Evolutionary conservation across 2,888 invertebrate genomes (phyloP).

Genomic region (Chymomyza fuscimana): DNA sequence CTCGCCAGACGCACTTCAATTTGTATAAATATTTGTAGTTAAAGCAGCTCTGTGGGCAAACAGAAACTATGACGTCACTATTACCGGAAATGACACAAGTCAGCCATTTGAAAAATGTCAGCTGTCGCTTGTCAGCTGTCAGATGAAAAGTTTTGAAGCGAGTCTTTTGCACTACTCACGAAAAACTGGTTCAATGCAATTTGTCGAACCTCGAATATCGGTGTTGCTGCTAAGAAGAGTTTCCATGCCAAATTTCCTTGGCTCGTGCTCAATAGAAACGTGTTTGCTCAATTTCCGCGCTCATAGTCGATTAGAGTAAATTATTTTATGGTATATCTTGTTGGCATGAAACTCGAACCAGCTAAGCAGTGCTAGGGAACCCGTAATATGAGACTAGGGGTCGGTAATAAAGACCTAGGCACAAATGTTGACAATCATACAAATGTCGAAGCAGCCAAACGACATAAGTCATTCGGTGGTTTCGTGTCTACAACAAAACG

Average conservation of each 20-base stretch:
- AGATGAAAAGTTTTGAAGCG: background rate
- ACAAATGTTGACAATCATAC: constrained; percentile 35
- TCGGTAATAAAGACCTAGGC: background rate
- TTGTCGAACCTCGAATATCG: background rate
- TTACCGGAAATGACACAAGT: constrained; percentile 27
- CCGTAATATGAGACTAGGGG: constrained; percentile 47
- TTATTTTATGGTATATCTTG: constrained; percentile 60
- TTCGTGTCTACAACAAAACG: background rate
- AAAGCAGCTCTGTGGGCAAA: too few species aligned
- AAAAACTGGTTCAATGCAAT: background rate
- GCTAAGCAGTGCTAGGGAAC: constrained; percentile 34
- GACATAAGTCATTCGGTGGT: constrained; percentile 12
- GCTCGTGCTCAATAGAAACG: constrained; percentile 36
- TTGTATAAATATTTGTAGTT: constrained; percentile 8
- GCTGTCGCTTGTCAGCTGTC: background rate
- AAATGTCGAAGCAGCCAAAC: constrained; percentile 33
- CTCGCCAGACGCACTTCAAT: background rate
- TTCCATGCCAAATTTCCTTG: background rate
- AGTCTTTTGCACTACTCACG: background rate
- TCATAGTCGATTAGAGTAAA: constrained; percentile 61
- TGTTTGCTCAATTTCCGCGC: constrained; percentile 70
- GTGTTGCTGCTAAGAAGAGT: background rate
- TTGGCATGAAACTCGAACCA: constrained; percentile 57
- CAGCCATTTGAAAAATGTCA: background rate
- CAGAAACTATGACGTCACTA: background rate